A percentile compares a stretch with the other conserved stretches of the same genome.
Evolutionary conservation across 2,113 vertebrate species (phyloP).

Genomic region (Gnathonemus longibarbis): DNA sequence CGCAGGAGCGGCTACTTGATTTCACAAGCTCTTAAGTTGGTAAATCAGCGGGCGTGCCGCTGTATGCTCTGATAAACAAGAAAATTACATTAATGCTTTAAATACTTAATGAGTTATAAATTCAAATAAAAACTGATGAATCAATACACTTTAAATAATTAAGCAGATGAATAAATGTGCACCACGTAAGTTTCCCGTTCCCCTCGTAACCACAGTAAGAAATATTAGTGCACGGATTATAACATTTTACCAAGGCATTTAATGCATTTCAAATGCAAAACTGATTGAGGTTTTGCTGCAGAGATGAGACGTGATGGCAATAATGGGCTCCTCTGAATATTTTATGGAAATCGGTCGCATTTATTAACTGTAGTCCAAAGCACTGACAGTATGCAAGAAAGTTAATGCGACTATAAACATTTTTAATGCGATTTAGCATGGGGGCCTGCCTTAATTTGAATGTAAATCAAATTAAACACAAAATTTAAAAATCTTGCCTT

Average conservation of each 20-base stretch:
- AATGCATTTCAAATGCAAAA: conserved; percentile 70
- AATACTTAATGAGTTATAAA: conserved; percentile 54
- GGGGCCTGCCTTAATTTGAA: conserved; percentile 50
- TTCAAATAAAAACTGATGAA: conserved; percentile 41
- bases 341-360: conserved; percentile 69
- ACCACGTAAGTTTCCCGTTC: conserved; percentile 48
- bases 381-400: conserved; percentile 55
- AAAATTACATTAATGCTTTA: conserved; percentile 60
- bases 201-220: conserved; percentile 49
- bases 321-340: conserved; percentile 69
- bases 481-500: conserved; percentile 56
- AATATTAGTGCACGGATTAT: conserved; percentile 62
- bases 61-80: conserved; percentile 58
- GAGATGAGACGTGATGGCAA: conserved; percentile 62
- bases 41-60: conserved; percentile 49
- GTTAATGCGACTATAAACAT: conserved; percentile 60
- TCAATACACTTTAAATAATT: conserved; percentile 50
- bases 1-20: conserved; percentile 51
- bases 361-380: conserved; percentile 58
- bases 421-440: conserved; percentile 63
- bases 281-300: conserved; percentile 64
- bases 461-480: conserved; percentile 68
- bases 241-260: conserved; percentile 56
- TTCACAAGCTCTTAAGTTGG: conserved; percentile 42
- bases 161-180: conserved; percentile 53